A percentile compares a stretch with the other conserved stretches of the same genome.
phyloP scores from a whole-genome alignment of 2,113 vertebrate genomes.

The Cephalopterus ornatus region DNA sequence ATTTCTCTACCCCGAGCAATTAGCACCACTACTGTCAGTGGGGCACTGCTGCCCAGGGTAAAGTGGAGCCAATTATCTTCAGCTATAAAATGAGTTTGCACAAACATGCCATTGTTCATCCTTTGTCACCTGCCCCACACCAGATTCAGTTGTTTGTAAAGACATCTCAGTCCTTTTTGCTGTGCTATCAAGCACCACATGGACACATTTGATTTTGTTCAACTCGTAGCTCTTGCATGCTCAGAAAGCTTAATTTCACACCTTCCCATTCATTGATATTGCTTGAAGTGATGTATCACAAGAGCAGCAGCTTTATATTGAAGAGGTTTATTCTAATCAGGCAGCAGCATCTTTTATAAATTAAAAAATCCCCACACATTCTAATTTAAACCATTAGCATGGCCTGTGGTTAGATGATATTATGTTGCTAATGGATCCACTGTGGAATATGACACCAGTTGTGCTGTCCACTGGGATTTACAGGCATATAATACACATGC shows the following conservation, averaged over 20 bases:
- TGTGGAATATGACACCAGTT: conserved; percentile 78
- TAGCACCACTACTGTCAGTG: not conserved
- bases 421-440: conserved; percentile 79
- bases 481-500: conserved; percentile 73
- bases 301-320: conserved; percentile 23
- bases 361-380: conserved; percentile 49
- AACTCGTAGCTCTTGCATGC: not conserved
- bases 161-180: not conserved
- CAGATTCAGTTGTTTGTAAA: conserved; percentile 14
- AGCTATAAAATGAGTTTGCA: not conserved
- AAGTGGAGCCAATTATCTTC: conserved; percentile 26
- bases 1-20: not conserved
- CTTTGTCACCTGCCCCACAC: conserved; percentile 14
- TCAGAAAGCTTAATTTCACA: not conserved
- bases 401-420: conserved; percentile 72
- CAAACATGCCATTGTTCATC: not conserved
- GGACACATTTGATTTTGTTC: not conserved
- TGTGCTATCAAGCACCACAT: not conserved
- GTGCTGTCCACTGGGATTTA: conserved; percentile 69
- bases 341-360: not conserved
- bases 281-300: not conserved
- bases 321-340: conserved; percentile 32
- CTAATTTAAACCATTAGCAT: conserved; percentile 77
- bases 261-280: not conserved
- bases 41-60: not conserved